phyloP scores from a whole-genome alignment of 2,113 vertebrate genomes.

The Tupaia tana region DNA sequence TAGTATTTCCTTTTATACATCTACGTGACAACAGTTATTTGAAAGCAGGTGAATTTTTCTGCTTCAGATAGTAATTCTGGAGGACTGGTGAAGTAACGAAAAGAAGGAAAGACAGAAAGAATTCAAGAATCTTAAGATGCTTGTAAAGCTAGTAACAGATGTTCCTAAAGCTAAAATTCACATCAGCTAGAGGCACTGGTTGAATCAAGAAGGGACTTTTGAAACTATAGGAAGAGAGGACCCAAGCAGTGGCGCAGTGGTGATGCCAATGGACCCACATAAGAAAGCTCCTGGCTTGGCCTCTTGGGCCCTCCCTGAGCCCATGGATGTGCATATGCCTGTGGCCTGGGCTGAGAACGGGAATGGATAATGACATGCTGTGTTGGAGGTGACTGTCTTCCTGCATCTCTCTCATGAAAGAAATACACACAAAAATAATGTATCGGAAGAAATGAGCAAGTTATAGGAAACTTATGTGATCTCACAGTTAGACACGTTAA shows the following conservation, averaged over 20 bases:
- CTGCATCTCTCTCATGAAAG: too few species aligned
- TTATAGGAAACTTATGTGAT: not conserved
- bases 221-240: not conserved
- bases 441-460: not conserved
- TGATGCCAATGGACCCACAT: too few species aligned
- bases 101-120: not conserved
- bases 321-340: too few species aligned
- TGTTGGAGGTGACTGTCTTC: too few species aligned
- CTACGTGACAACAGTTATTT: not conserved
- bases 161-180: not conserved
- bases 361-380: too few species aligned
- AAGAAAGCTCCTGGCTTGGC: too few species aligned
- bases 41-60: not conserved
- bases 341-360: too few species aligned
- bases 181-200: not conserved
- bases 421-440: too few species aligned
- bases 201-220: not conserved
- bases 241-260: too few species aligned
- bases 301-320: too few species aligned
- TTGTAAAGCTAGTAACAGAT: not conserved
- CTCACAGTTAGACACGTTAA: not conserved
- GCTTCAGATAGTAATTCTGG: not conserved
- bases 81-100: not conserved
- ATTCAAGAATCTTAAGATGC: not conserved
- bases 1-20: not conserved